Base-by-base conservation (phyloP, 1,140 invertebrate genomes). In the Cyrtorhinus lividipennis region DNA sequence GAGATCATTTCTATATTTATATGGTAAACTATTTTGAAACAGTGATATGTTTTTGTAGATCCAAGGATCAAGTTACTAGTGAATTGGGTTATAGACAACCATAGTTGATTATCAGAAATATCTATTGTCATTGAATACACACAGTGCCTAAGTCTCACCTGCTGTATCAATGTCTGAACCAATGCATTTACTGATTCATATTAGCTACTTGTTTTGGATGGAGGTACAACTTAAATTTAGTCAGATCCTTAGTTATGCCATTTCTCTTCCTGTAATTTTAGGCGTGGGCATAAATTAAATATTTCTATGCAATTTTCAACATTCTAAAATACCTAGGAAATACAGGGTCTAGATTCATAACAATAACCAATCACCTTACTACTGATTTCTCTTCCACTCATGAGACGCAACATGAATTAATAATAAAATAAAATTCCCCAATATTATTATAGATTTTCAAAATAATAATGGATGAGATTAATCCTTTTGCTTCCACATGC, bases 61-160 rank as follows among this genome's bases (percentile, higher is more conserved):
- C 20, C 18, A 10, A 10, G 48, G 20, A 53, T 38, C 48, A 22
- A 15, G 10, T 53, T 53, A 53, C 10, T 53, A 15, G 48, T 53
- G 48, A 53, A 15, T 53, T 53, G 10, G 48, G 10, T 53, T 53
- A 53, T 38, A 38, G 30, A 38, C n/a, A 38, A 38, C 30, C 30
- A 38, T 38, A 38, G 30, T 38, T 58, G 56, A 24, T 12, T 12
- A 12, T 22, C 18, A 24, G 8, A 8, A 58, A 13, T 58, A 22
- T 58, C 18, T 58, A 58, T 26, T 58, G 13, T 24, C 23, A 58
- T 58, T 58, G 22, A 25, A 24, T 22, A 58, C 56, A 58, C 56
- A 58, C 56, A 20, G 56, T 58, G 56, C 56, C 56, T 58, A 58
- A 24, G 25, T 58, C 56, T 58, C 56, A 26, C 56, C 25, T 58